Evolutionary conservation across 2,888 invertebrate genomes (phyloP), one percentile per base, ranked within the genome.

Genomic region (Drosophila anomalipes): DNA sequence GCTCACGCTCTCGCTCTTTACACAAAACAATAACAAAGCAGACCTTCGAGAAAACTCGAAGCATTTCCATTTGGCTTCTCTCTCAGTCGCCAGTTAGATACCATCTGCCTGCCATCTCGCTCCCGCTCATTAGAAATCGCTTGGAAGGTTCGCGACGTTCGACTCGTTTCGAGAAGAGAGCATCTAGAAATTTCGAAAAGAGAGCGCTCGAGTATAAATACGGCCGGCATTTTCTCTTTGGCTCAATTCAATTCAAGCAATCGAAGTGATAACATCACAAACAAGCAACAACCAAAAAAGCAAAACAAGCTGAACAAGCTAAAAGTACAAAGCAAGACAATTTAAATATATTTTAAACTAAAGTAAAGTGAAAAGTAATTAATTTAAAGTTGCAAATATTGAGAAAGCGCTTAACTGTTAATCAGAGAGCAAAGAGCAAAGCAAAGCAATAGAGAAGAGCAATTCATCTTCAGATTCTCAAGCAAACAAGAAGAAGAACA

Each of bases 171-270:
- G 73, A 69, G 75, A 84, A 73, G 75, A 74, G 75, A 49, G 61
- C 39, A 30, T 62, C 81, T 59, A 73, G 83, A 86, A 81, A 49
- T 52, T 83, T 86, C 86, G 63, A 22, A 62, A 67, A 60, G 49
- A 76, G 80, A 59, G 74, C 65, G 52, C 44, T 3, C 1, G 49
- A 35, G 86, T 86, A 86, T 86, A 86, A 86, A 86, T 87, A 85
- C 58, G 52, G 61, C 47, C 39, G 64, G 12, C 44, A 44, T 19
- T 80, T 64, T 47, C 78, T 74, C 70, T 64, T 68, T 19, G 69
- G n/a, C 47, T 41, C 86, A 86, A 47, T 82, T 82, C 49, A 87
- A 81, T 54, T 77, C 69, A 77, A 89, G 28, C 76, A 89, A 85
- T 69, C 80, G 49, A 89, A 74, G 72, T 73, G 74, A 77, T 53